Conservation (phyloP, 2,888 invertebrate species). For the Cheilosia vulpina region DNA sequence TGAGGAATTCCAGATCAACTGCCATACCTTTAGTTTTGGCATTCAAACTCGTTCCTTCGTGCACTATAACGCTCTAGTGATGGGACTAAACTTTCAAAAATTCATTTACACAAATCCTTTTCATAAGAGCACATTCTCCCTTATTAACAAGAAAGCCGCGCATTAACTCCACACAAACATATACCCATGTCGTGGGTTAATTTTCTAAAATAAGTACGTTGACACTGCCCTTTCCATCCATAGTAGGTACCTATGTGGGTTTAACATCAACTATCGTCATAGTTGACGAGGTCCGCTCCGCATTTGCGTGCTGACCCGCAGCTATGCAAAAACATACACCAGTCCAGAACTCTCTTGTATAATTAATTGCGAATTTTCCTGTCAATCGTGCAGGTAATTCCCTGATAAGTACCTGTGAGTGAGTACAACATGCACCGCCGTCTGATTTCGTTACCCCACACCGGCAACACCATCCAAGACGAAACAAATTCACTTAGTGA, state of each 20-base stretch:
- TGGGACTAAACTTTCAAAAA: neutral
- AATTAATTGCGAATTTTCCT: slow-evolving; percentile 75
- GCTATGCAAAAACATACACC: slow-evolving; percentile 57
- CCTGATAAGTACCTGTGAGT: slow-evolving; percentile 75
- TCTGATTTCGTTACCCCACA: slow-evolving; percentile 50
- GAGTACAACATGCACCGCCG: slow-evolving; percentile 72
- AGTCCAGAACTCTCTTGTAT: slow-evolving; percentile 59
- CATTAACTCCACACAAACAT: neutral
- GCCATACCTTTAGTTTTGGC: no score
- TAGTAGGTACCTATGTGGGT: neutral
- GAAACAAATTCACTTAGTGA: slow-evolving; percentile 69
- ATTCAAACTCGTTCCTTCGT: no score
- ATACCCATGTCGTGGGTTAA: neutral
- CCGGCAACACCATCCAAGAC: slow-evolving; percentile 46
- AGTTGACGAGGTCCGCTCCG: slow-evolving; percentile 66
- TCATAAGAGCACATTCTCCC: no score
- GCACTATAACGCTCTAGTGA: no score
- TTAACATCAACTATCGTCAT: slow-evolving; percentile 66
- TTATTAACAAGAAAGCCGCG: slow-evolving; percentile 35
- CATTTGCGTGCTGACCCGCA: slow-evolving; percentile 74
- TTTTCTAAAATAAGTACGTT: slow-evolving; percentile 52
- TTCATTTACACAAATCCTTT: neutral
- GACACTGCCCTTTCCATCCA: slow-evolving; percentile 49
- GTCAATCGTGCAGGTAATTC: slow-evolving; percentile 75
- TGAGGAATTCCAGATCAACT: no score